Evolutionary conservation across 2,113 vertebrate species (phyloP).

Genomic region (Scophthalmus maximus): DNA sequence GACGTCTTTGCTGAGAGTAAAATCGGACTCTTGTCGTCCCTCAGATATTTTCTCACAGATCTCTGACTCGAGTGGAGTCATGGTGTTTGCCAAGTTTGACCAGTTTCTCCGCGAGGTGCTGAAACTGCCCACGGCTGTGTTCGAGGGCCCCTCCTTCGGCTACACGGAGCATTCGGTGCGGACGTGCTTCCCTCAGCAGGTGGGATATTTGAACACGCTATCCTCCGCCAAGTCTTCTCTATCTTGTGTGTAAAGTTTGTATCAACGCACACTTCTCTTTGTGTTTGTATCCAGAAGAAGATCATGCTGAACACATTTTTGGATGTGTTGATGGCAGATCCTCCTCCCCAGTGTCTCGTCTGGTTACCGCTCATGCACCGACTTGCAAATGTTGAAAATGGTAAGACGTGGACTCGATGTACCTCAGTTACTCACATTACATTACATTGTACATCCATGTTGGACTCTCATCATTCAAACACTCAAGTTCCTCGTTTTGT

Average conservation of each 20-base stretch:
- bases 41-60: slow-evolving; percentile 98
- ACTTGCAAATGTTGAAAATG: slow-evolving; percentile 97
- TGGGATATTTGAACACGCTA: slow-evolving; percentile 52
- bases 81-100: slow-evolving; percentile 94
- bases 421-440: too few species aligned
- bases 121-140: slow-evolving; percentile 95
- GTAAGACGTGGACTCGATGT: slow-evolving; percentile 66
- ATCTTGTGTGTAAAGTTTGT: background rate
- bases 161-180: slow-evolving; percentile 94
- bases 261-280: background rate
- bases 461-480: too few species aligned
- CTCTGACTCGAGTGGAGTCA: slow-evolving; percentile 91
- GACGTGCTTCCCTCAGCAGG: slow-evolving; percentile 95
- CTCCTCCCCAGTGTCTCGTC: slow-evolving; percentile 98
- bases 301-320: slow-evolving; percentile 94
- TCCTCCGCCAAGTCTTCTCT: background rate
- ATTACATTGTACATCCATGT: too few species aligned
- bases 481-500: too few species aligned
- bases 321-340: slow-evolving; percentile 96
- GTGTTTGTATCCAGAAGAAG: slow-evolving; percentile 89
- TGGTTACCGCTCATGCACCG: slow-evolving; percentile 98
- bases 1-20: background rate
- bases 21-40: slow-evolving; percentile 50
- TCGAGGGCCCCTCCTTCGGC: slow-evolving; percentile 96
- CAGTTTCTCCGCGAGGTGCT: slow-evolving; percentile 94